phyloP scores from a whole-genome alignment of 2,888 invertebrate genomes.

The Phaonia tiefii region DNA sequence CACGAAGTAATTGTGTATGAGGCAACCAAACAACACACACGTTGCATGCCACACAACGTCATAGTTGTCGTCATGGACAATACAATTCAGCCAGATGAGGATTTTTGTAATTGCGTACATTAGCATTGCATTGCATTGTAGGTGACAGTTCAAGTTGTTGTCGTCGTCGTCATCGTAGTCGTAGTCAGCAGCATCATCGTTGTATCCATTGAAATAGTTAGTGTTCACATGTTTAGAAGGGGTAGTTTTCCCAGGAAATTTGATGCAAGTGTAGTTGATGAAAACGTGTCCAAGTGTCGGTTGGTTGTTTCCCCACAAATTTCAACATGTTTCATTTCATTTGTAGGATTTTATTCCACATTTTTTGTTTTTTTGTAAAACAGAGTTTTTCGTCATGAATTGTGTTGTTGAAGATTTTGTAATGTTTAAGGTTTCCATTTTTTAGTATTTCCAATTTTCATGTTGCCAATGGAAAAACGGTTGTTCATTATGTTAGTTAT shows the following conservation, averaged over 20 bases:
- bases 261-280: neutral
- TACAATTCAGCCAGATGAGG: constrained; percentile 15
- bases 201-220: neutral
- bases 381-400: constrained; percentile 34
- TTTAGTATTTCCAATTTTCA: too few species aligned
- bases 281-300: constrained; percentile 75
- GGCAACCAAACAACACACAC: neutral
- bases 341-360: constrained; percentile 39
- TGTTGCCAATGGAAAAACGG: neutral
- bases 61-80: constrained; percentile 5
- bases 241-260: neutral
- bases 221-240: neutral
- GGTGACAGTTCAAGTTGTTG: neutral
- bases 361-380: too few species aligned
- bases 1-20: constrained; percentile 47
- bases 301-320: constrained; percentile 39
- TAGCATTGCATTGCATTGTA: constrained; percentile 15
- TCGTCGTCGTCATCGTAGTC: neutral
- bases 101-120: constrained; percentile 47
- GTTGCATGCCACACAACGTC: constrained; percentile 10
- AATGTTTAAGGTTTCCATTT: constrained; percentile 49
- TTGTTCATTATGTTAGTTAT: constrained; percentile 42
- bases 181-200: too few species aligned
- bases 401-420: constrained; percentile 38
- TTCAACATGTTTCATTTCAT: constrained; percentile 61